phyloP scores from a whole-genome alignment of 2,888 invertebrate genomes.

The Anagyrus pseudococci region DNA sequence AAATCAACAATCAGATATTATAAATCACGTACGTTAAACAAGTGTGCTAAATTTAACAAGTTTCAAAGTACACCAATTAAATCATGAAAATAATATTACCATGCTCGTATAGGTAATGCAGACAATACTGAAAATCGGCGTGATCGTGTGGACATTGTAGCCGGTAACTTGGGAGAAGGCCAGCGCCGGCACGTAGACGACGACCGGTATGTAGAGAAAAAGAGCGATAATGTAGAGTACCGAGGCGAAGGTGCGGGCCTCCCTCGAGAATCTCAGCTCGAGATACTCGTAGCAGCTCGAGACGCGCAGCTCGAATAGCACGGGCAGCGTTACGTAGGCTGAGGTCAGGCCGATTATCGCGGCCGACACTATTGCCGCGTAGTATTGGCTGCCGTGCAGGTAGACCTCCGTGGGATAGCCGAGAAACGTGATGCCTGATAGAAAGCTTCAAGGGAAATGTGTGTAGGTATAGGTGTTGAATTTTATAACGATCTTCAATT shows the following conservation, averaged over 20 bases:
- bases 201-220: slow-evolving; percentile 70
- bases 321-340: slow-evolving; percentile 66
- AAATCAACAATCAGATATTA: too few relatives aligned
- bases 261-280: slow-evolving; percentile 69
- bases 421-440: slow-evolving; percentile 73
- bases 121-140: slow-evolving; percentile 72
- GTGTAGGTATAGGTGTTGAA: too few relatives aligned
- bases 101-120: slow-evolving; percentile 81
- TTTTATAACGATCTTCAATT: too few relatives aligned
- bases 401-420: slow-evolving; percentile 81
- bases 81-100: slow-evolving; percentile 59
- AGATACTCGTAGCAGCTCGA: slow-evolving; percentile 76
- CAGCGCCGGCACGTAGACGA: slow-evolving; percentile 74
- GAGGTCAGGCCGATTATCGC: slow-evolving; percentile 65
- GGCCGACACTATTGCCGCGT: slow-evolving; percentile 61
- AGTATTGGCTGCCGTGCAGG: slow-evolving; percentile 73
- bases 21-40: too few relatives aligned
- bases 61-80: too few relatives aligned
- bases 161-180: slow-evolving; percentile 78
- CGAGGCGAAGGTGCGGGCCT: slow-evolving; percentile 68
- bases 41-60: too few relatives aligned
- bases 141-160: slow-evolving; percentile 70
- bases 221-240: slow-evolving; percentile 68
- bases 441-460: slow-evolving; percentile 8
- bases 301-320: slow-evolving; percentile 74